A percentile compares a stretch with the other conserved stretches of the same genome.
These are phyloP conservation scores for Nylanderia fulva DNA, from an alignment of 1,140 invertebrate species.

Conservation along the genomic window DNA sequence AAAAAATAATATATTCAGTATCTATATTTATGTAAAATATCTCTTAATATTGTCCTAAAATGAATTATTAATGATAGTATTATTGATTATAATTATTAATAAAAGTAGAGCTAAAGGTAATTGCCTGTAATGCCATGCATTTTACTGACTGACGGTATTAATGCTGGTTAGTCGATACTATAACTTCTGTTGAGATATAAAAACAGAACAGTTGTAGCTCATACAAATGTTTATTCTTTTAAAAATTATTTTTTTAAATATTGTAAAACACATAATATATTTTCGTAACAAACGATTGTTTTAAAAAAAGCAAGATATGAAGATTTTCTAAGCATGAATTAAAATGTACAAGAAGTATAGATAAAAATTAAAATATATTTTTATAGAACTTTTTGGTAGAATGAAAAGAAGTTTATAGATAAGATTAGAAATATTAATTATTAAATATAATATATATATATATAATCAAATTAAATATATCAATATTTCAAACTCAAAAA, in stretches of 20 bases:
- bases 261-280: not conserved
- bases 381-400: not conserved
- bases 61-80: not conserved
- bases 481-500: too few relatives aligned
- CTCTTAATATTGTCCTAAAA: not conserved
- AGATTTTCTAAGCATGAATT: not conserved
- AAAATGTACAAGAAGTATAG: not conserved
- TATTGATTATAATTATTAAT: conserved; percentile 3
- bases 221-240: not conserved
- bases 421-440: not conserved
- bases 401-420: not conserved
- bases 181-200: not conserved
- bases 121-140: not conserved
- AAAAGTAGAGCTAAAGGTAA: conserved; percentile 9
- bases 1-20: not conserved
- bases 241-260: not conserved
- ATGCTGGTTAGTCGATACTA: conserved; percentile 10
- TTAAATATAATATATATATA: too few relatives aligned
- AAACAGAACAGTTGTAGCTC: not conserved
- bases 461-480: too few relatives aligned
- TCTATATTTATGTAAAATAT: not conserved
- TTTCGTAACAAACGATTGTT: not conserved
- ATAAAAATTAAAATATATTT: conserved; percentile 18
- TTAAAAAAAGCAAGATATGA: not conserved
- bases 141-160: not conserved